Evolutionary conservation across 2,888 invertebrate species (phyloP).

Genomic region (Tenodera sinensis): DNA sequence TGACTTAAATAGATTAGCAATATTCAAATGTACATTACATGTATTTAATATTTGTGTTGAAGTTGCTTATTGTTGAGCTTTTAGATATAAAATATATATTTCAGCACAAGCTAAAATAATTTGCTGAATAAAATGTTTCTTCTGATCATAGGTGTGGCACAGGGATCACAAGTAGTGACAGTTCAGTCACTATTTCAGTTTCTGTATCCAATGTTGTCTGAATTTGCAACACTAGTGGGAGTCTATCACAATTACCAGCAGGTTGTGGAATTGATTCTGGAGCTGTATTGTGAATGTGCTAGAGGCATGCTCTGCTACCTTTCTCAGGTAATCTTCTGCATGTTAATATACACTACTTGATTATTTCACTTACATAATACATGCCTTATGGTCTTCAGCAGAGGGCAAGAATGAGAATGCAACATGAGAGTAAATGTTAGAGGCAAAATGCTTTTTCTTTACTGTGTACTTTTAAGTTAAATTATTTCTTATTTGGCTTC

Average conservation of each 20-base stretch:
- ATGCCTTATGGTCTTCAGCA: too few species aligned
- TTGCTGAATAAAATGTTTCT: constrained; percentile 24
- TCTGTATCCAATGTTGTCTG: constrained; percentile 60
- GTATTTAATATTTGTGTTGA: neutral
- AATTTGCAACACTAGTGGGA: constrained; percentile 65
- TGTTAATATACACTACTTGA: neutral
- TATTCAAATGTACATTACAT: neutral
- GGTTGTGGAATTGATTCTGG: constrained; percentile 70
- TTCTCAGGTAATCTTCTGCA: constrained; percentile 39
- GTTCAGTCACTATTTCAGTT: constrained; percentile 56
- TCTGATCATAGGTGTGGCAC: constrained; percentile 54
- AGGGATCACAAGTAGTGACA: constrained; percentile 54
- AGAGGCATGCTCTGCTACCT: constrained; percentile 66
- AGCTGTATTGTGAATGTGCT: constrained; percentile 68
- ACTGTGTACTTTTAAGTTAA: too few species aligned
- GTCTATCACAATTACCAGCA: constrained; percentile 76
- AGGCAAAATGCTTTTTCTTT: too few species aligned
- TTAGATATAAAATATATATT: too few species aligned
- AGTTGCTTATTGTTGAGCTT: neutral
- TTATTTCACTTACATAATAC: too few species aligned
- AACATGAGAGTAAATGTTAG: too few species aligned
- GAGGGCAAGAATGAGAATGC: too few species aligned
- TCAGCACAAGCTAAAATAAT: neutral
- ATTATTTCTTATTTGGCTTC: too few species aligned
- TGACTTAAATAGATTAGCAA: too few species aligned